Base-by-base conservation (phyloP, 92 coral and sea anemone genomes). In the Scolanthus callimorphus region DNA sequence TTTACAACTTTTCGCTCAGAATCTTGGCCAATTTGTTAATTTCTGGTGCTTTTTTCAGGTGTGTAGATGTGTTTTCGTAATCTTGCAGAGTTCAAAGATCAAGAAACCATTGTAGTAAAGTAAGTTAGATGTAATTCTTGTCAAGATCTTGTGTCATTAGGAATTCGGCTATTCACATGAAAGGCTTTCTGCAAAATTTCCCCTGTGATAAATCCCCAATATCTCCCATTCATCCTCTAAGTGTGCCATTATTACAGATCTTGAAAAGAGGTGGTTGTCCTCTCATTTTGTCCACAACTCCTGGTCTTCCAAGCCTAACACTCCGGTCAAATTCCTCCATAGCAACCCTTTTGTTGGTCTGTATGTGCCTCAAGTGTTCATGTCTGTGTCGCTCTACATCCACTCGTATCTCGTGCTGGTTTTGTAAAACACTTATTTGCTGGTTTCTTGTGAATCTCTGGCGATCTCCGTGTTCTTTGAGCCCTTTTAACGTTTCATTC, bases 271-370 rank as follows among this genome's bases (percentile, higher is more conserved):
- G 97, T 20, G 81, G 80, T 25, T 84, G 74, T 28, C 90, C 95
- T 31, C 83, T 72, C 39, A 75, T 66, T 52, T 83, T 83, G 52
- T 91, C 96, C 17, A 78, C 72, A 29, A 82, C 95, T 12, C 84
- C 85, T 0, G 97, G 97, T 55, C 97, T 63, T 1, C 81, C 71
- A 10, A 82, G 79, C 41, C 76, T 58, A 19, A 83, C 89, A 17
- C 90, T 86, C 3, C 96, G 76, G 17, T 81, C 96, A 59, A 80
- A 91, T 52, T 91, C 97, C 38, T 78, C 86, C 80, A 86, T 83
- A 59, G 97, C 97, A 65, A 91, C 92, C 39, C 74, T 63, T 4
- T 76, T 74, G 43, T 88, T 88, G 31, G 52, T 55, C 38, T 78
- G 67, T 4, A 88, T 62, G 4, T 70, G 78, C 21, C 85, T 78